Evolutionary conservation across 2,797 vertebrate species (phyloP).

Genomic region (Rhynchotus rufescens): DNA sequence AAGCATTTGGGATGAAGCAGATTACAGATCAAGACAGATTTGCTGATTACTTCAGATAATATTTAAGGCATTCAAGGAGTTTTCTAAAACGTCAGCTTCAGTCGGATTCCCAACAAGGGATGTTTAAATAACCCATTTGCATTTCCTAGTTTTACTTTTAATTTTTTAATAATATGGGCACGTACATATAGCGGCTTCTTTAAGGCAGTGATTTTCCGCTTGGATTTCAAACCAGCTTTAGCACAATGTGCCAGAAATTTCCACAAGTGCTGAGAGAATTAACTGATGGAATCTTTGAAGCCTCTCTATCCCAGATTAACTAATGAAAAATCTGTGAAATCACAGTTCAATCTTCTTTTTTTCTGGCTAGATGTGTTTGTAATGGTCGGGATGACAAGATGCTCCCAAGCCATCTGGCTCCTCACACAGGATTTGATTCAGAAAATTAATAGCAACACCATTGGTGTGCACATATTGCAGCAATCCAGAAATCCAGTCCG

Average conservation of each 20-base stretch:
- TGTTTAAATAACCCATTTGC: constrained; percentile 15
- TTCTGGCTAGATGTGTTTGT: constrained; percentile 65
- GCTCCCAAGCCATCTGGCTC: constrained; percentile 76
- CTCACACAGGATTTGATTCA: constrained; percentile 61
- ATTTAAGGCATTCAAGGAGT: background rate
- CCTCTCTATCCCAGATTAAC: constrained; percentile 81
- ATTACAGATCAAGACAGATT: background rate
- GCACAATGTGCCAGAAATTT: constrained; percentile 78
- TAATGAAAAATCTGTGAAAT: constrained; percentile 83
- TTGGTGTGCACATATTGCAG: constrained; percentile 62
- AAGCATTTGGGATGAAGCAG: constrained; percentile 20
- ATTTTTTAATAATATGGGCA: constrained; percentile 41
- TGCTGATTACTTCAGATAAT: background rate
- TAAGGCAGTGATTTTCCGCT: constrained; percentile 64
- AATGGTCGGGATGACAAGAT: constrained; percentile 69
- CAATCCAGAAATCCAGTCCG: constrained; percentile 68
- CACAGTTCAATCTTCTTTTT: constrained; percentile 78
- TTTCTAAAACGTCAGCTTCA: constrained; percentile 34
- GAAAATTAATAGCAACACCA: constrained; percentile 77
- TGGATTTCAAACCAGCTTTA: constrained; percentile 82
- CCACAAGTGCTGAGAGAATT: constrained; percentile 78
- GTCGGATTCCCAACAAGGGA: constrained; percentile 17
- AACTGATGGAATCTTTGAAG: constrained; percentile 83
- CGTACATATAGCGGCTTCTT: constrained; percentile 63
- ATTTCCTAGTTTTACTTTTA: background rate